phyloP scores from a whole-genome alignment of 2,888 invertebrate species.

The Drosophila ustulata region DNA sequence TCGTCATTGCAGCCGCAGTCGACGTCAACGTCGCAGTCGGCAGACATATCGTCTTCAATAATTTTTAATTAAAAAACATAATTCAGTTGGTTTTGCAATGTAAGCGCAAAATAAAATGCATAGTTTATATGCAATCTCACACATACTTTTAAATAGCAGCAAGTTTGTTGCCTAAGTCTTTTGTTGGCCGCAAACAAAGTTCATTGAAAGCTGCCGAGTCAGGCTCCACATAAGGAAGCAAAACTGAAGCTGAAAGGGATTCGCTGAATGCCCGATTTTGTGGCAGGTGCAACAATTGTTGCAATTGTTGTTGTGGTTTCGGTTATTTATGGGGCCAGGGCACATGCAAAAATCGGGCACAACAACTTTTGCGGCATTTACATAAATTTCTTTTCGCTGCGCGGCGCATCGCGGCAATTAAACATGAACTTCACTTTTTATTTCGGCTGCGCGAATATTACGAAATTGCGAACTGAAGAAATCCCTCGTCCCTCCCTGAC shows the following conservation, averaged over 20 bases:
- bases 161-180: constrained; percentile 70
- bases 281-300: constrained; percentile 41
- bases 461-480: constrained; percentile 77
- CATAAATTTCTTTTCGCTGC: constrained; percentile 67
- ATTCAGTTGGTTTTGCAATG: constrained; percentile 65
- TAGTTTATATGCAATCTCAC: constrained; percentile 36
- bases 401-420: constrained; percentile 68
- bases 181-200: constrained; percentile 42
- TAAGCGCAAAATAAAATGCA: constrained; percentile 60
- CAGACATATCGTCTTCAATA: constrained; percentile 51
- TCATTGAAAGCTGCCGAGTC: constrained; percentile 8
- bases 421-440: constrained; percentile 80
- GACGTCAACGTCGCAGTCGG: background rate
- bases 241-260: constrained; percentile 13
- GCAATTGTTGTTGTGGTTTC: constrained; percentile 17
- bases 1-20: constrained; percentile 5
- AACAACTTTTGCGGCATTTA: constrained; percentile 55
- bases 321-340: constrained; percentile 57
- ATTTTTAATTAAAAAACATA: constrained; percentile 73
- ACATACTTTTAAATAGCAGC: constrained; percentile 34
- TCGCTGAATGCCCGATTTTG: background rate
- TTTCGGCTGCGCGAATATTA: constrained; percentile 58
- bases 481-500: background rate
- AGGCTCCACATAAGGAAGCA: constrained; percentile 29
- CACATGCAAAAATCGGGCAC: constrained; percentile 46